Evolutionary conservation across 2,113 vertebrate genomes (phyloP), one percentile per base, ranked within the genome.

Genomic region (Globicephala melas): DNA sequence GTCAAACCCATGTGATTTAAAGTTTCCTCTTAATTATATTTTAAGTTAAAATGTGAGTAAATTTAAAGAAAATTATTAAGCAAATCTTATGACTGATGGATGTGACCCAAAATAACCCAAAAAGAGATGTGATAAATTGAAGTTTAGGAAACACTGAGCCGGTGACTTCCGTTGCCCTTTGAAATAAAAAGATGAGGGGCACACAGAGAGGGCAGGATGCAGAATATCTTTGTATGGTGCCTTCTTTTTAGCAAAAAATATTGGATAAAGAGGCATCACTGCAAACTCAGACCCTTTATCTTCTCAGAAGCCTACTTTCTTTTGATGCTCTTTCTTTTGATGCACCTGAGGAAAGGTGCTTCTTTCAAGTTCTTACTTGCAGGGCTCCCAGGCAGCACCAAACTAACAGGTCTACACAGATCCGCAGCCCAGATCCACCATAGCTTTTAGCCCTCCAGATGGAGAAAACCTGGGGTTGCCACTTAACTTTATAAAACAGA

Each of bases 11-110:
- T 33, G 17, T 21, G 12, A 83, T 68, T 82, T 89, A 60, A 96
- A 84, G 53, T 86, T 86, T 87, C 77, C 68, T 93, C 94, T 93
- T 74, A 85, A 83, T 96, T 97, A 73, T 70, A 83, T 89, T 93
- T 89, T 79, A 97, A 80, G 31, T 96, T 81, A 21, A 96, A 94
- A 89, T 70, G 31, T 93, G 41, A 96, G 33, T 63, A 73, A 81
- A 82, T 81, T 73, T 60, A 76, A 92, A 53, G 53, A 80, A 92
- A 94, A 81, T 68, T 94, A 93, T 84, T 94, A 58, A 82, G 58
- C 28, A 96, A 70, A 95, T 91, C 93, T 82, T 80, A 60, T 60
- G 58, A 83, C 36, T 91, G 38, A 58, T 89, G 17, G 23, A 70
- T 94, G 47, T 71, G 89, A 87, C 36, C 0, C 11, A 36, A 36